Base-by-base conservation (phyloP, 2,888 invertebrate species). In the Polylopha cassiicola region DNA sequence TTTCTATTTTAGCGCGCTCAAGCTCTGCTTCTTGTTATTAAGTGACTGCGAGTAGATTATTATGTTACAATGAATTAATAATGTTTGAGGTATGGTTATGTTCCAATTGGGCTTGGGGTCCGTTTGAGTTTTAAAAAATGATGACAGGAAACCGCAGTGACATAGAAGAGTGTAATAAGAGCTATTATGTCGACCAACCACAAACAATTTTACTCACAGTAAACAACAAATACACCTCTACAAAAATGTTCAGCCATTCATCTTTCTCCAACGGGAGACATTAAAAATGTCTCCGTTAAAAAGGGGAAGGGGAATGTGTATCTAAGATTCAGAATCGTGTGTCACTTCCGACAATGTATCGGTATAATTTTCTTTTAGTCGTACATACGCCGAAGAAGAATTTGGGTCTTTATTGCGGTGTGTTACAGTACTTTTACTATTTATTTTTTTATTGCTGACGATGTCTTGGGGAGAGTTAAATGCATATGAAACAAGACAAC, bases 241-340 rank as follows among this genome's bases (percentile, higher is more conserved):
- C 76, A 77, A 80, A 82, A 82, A 84, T 81, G 79, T 74, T 61
- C 74, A 66, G 69, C 78, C 81, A 84, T 85, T 80, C 79, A 76
- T 85, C 84, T 84, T 82, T 80, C 78, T 74, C 68, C 72, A 75
- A 72, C 66, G 65, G 64, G 69, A 73, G 79, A 80, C 81, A 73
- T 79, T 81, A 80, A 82, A 82, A 84, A 84, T 84, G 82, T 80
- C 77, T 68, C 72, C 65, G 74, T 74, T 74, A 77, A 75, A 65
- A 58, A 79, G 73, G 79, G 81, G 75, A 78, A 79, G 73, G 80
- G 73, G 72, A 68, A 51, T 55, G n/a, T 55, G 61, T 61, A 59
- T 54, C 51, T 64, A 68, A 74, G 71, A 71, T 61, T 68, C 71
- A 77, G 65, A 74, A 55, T 78, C 62, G 71, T 59, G 58, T 76